phyloP scores from a whole-genome alignment of 1,140 invertebrate genomes.

The Bombus breviceps region DNA sequence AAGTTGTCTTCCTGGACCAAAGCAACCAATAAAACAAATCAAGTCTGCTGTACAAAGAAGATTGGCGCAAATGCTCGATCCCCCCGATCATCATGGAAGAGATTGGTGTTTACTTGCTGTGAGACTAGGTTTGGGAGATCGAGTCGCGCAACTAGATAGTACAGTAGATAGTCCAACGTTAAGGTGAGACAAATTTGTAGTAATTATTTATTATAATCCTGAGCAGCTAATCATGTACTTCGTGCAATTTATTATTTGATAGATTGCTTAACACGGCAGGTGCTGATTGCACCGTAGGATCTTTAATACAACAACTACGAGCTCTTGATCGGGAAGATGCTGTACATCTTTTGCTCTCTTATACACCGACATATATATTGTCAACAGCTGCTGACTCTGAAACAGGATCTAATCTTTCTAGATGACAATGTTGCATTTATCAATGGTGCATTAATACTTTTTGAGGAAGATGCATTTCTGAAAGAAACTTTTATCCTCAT shows the following conservation, averaged over 20 bases:
- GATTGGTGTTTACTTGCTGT: slow-evolving; percentile 94
- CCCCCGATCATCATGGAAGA: slow-evolving; percentile 89
- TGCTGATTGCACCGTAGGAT: slow-evolving; percentile 76
- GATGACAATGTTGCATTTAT: slow-evolving; percentile 78
- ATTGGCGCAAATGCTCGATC: slow-evolving; percentile 88
- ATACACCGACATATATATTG: slow-evolving; percentile 77
- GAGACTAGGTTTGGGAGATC: slow-evolving; percentile 85
- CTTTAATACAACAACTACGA: slow-evolving; percentile 75
- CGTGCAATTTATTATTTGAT: slow-evolving; percentile 11
- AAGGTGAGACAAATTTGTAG: slow-evolving; percentile 61
- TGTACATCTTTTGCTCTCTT: slow-evolving; percentile 76
- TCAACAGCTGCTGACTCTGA: slow-evolving; percentile 77
- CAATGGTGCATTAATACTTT: slow-evolving; percentile 73
- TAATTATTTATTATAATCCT: background rate
- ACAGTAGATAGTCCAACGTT: slow-evolving; percentile 79
- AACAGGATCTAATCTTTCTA: slow-evolving; percentile 81
- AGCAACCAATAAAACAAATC: slow-evolving; percentile 77
- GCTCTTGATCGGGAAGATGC: slow-evolving; percentile 79
- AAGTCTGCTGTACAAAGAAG: slow-evolving; percentile 82
- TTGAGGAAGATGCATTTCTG: slow-evolving; percentile 56
- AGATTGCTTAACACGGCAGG: slow-evolving; percentile 78
- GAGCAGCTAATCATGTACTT: background rate
- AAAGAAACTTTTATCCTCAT: slow-evolving; percentile 13
- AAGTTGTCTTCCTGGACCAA: slow-evolving; percentile 77
- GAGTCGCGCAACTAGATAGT: slow-evolving; percentile 79